Percentiles rank a stretch among this genome's conserved stretches.
Evolutionary conservation across 2,113 vertebrate species (phyloP).

Genomic region (Nansenia antarctica): DNA sequence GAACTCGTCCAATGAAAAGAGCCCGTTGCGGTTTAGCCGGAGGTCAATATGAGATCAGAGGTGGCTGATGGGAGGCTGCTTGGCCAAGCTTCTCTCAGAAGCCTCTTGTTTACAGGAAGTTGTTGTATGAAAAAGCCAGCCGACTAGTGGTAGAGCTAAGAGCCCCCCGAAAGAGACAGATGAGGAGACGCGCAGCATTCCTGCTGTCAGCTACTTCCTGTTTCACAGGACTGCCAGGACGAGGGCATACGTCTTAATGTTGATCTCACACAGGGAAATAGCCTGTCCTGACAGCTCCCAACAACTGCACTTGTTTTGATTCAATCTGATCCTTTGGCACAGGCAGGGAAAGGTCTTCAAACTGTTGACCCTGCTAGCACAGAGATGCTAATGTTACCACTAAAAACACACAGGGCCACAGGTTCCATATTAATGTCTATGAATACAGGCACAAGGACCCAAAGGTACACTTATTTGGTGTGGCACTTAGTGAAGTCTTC

Average conservation of each 20-base stretch:
- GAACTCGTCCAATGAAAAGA: slow-evolving; percentile 29
- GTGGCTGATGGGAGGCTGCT: slow-evolving; percentile 64
- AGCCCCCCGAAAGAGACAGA: slow-evolving; percentile 66
- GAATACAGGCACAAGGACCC: neutral
- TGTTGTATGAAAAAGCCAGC: slow-evolving; percentile 68
- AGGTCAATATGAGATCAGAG: slow-evolving; percentile 65
- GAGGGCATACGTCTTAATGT: slow-evolving; percentile 59
- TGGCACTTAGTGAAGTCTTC: neutral
- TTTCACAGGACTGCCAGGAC: slow-evolving; percentile 45
- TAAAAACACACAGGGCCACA: neutral
- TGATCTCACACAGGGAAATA: slow-evolving; percentile 38
- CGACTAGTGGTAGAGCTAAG: slow-evolving; percentile 58
- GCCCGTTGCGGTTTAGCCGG: slow-evolving; percentile 40
- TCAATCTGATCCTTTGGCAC: slow-evolving; percentile 1
- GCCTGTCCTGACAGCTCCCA: slow-evolving; percentile 26
- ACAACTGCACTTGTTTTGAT: slow-evolving; percentile 2
- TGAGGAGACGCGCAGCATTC: slow-evolving; percentile 74
- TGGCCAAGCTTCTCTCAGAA: slow-evolving; percentile 33
- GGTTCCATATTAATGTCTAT: neutral
- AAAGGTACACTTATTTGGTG: neutral
- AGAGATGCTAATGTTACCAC: neutral
- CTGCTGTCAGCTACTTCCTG: slow-evolving; percentile 81
- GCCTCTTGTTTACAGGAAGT: slow-evolving; percentile 76
- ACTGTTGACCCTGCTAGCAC: neutral
- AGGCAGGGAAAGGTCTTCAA: neutral